Evolutionary conservation across 2,113 vertebrate species (phyloP), one percentile per base, ranked within the genome.

Genomic region (Toxotes chatareus): DNA sequence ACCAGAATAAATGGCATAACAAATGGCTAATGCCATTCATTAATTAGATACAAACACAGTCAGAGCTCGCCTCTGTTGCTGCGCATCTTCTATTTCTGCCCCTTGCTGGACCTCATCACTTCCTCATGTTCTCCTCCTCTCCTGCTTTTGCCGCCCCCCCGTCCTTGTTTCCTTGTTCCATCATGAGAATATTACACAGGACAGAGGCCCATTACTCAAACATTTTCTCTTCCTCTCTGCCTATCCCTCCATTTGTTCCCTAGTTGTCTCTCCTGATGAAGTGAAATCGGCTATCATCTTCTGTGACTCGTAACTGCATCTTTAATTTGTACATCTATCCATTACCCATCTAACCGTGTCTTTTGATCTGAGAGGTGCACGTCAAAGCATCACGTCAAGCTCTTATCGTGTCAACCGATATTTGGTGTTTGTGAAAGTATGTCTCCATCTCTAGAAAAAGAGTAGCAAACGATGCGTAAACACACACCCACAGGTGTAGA

Each of bases 1-100:
- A 91, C 75, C 77, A 61, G 76, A 89, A 91, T 90, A 89, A 94
- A 92, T 88, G 80, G 88, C 86, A 90, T 91, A 81, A 91, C 93
- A 89, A 94, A 90, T 89, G 84, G 83, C 75, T 84, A 82, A 89
- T 85, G 89, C 74, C 57, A 64, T 85, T 93, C 88, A 93, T 94
- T 93, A 94, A 91, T 93, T 90, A 88, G 66, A 85, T 61, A 82
- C 87, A 88, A 85, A 92, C 86, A 86, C 77, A 73, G 85, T 80
- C 68, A 42, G 77, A 61, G 76, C 73, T 82, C 3, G 47, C 53
- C 34, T 78, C 61, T 64, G 55, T 70, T 59, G 47, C 80, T 40
- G 47, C 31, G 49, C 78, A 56, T 75, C 46, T 36, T 31, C 72
- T 56, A 53, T 38, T 56, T 40, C 67, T 61, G 62, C 53, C 75